Evolutionary conservation across 2,797 vertebrate species (phyloP).

Genomic region (Enteromius fasciolatus): DNA sequence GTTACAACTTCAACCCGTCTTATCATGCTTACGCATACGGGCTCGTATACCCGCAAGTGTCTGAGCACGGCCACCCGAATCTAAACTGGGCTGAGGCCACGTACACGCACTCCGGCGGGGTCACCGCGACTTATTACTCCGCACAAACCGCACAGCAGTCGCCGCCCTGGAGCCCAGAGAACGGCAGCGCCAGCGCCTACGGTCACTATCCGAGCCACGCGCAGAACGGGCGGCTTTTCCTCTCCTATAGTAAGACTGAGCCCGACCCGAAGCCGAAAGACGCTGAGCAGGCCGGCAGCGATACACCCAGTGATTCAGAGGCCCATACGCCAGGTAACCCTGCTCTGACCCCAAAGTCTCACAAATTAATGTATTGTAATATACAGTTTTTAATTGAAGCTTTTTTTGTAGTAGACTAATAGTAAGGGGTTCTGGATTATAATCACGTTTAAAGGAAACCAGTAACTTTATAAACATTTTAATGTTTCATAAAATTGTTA

Average conservation of each 20-base stretch:
- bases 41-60: slow-evolving; percentile 65
- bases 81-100: slow-evolving; percentile 66
- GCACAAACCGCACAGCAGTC: slow-evolving; percentile 56
- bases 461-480: neutral
- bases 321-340: slow-evolving; percentile 69
- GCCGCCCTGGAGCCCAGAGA: slow-evolving; percentile 63
- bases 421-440: neutral
- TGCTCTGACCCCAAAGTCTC: neutral
- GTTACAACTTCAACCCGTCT: slow-evolving; percentile 72
- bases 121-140: slow-evolving; percentile 61
- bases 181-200: slow-evolving; percentile 16
- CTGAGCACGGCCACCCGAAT: slow-evolving; percentile 67
- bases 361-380: too few relatives aligned
- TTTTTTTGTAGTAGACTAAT: too few relatives aligned
- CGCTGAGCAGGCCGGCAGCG: slow-evolving; percentile 60
- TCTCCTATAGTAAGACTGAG: slow-evolving; percentile 35
- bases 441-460: too few relatives aligned
- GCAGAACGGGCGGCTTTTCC: slow-evolving; percentile 58
- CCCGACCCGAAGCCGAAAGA: slow-evolving; percentile 42
- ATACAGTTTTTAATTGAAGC: neutral
- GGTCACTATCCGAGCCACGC: slow-evolving; percentile 61
- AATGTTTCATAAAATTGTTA: neutral
- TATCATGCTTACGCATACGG: slow-evolving; percentile 76
- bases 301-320: slow-evolving; percentile 72
- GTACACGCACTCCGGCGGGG: slow-evolving; percentile 58